phyloP scores from a whole-genome alignment of 2,797 vertebrate species.

The Alauda arvensis region DNA sequence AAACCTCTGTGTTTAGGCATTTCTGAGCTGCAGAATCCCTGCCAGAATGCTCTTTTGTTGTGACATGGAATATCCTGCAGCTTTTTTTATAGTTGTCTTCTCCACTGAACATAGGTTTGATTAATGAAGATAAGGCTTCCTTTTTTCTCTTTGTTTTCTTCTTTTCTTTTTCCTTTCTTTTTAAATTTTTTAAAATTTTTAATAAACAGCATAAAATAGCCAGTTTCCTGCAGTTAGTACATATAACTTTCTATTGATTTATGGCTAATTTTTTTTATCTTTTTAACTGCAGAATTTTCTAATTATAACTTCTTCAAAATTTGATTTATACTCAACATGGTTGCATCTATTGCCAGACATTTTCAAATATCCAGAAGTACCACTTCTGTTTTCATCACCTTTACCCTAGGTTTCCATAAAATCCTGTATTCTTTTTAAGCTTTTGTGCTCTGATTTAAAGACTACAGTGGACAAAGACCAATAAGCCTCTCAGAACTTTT shows the following conservation, averaged over 20 bases:
- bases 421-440: background rate
- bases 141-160: fast-evolving
- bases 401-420: background rate
- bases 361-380: background rate
- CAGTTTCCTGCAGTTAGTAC: background rate
- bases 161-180: fast-evolving
- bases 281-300: background rate
- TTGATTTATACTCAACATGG: background rate
- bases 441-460: background rate
- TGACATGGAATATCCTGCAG: background rate
- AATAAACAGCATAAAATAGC: background rate
- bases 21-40: background rate
- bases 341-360: background rate
- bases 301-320: background rate
- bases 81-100: background rate
- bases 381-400: background rate
- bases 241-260: background rate
- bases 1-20: background rate
- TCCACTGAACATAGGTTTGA: background rate
- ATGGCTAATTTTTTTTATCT: fast-evolving
- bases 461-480: background rate
- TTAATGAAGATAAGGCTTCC: background rate
- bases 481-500: background rate
- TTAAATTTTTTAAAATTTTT: background rate
- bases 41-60: background rate